Evolutionary conservation across 2,797 vertebrate species (phyloP).

Genomic region (Crenichthys baileyi): DNA sequence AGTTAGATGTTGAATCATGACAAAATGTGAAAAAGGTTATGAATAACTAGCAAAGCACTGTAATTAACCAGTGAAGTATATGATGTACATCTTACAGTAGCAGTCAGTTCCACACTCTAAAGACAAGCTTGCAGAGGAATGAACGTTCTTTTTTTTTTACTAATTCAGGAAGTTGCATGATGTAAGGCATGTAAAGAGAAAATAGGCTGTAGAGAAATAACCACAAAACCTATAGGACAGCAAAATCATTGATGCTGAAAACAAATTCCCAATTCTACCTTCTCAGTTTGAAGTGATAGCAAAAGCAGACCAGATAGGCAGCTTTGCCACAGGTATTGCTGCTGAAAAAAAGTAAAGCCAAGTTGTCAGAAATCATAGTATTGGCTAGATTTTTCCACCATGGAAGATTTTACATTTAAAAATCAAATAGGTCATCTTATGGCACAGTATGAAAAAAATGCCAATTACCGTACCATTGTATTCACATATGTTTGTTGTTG

Average conservation of each 20-base stretch:
- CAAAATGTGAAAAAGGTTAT: no score
- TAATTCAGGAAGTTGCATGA: background rate
- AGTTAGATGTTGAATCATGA: no score
- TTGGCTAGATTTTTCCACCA: no score
- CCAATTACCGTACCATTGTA: background rate
- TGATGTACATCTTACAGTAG: background rate
- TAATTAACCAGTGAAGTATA: background rate
- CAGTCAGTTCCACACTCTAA: background rate
- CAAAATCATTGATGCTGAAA: background rate
- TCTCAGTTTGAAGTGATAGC: no score
- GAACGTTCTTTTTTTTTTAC: background rate
- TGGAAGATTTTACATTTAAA: background rate
- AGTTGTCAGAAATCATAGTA: background rate
- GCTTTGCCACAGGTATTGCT: background rate
- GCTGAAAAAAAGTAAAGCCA: background rate
- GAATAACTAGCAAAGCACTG: no score
- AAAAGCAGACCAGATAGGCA: background rate
- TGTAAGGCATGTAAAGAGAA: background rate
- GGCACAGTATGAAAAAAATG: background rate
- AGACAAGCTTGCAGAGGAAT: background rate
- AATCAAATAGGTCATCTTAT: background rate
- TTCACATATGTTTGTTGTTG: background rate
- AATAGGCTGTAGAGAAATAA: background rate
- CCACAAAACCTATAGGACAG: background rate
- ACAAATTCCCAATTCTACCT: background rate